Evolutionary conservation across 2,888 invertebrate species (phyloP).

Genomic region (Thysanoteuthis rhombus): DNA sequence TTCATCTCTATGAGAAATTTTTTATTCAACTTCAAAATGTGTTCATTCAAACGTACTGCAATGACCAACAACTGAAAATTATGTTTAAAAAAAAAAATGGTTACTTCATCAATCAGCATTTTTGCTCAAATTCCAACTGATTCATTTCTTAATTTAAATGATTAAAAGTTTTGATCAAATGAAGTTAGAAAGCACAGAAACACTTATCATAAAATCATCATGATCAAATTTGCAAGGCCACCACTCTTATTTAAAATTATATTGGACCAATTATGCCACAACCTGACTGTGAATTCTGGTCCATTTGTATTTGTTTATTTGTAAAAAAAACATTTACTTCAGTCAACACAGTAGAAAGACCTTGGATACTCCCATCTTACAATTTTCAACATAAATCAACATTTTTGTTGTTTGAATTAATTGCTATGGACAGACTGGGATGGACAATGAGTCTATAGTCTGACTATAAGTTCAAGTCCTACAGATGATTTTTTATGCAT

Average conservation of each 20-base stretch:
- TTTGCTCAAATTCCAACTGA: not conserved
- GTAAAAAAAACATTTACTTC: not conserved
- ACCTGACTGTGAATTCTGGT: not conserved
- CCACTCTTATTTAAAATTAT: not conserved
- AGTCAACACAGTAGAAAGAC: not conserved
- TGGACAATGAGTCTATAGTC: not conserved
- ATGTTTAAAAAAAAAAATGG: not conserved
- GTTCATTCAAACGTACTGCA: not conserved
- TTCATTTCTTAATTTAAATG: not conserved
- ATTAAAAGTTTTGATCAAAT: not conserved
- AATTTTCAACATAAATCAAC: not conserved
- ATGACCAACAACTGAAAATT: not conserved
- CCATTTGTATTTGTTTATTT: not conserved
- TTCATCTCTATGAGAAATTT: not conserved
- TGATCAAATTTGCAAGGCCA: not conserved
- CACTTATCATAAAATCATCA: not conserved
- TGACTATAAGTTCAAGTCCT: too few relatives aligned
- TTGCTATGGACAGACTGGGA: not conserved
- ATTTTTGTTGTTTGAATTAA: not conserved
- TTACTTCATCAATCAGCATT: not conserved
- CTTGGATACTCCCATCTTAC: not conserved
- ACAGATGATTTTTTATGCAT: not conserved
- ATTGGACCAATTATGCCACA: not conserved
- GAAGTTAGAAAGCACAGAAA: not conserved
- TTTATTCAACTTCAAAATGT: not conserved